Conservation (phyloP, 2,888 invertebrate genomes). For the Troides helena region DNA sequence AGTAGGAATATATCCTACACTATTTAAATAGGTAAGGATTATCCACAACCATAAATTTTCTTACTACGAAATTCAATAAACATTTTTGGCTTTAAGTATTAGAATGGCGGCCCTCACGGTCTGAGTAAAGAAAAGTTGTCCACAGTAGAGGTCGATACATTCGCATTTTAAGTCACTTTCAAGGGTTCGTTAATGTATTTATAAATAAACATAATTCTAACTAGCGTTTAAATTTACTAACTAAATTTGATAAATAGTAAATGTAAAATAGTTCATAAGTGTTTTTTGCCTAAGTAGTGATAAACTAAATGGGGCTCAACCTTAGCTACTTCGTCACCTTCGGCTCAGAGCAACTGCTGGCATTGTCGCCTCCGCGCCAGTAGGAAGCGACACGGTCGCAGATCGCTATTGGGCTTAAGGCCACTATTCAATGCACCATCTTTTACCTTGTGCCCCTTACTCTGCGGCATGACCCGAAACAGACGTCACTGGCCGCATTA, state of each 20-base stretch:
- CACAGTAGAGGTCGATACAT: constrained; percentile 54
- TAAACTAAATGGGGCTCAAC: constrained; percentile 55
- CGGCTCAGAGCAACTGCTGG: constrained; percentile 62
- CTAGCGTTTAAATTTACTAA: not conserved
- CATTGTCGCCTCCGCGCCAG: constrained; percentile 76
- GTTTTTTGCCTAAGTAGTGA: not conserved
- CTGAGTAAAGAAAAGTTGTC: constrained; percentile 55
- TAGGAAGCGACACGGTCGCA: constrained; percentile 76
- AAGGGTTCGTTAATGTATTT: constrained; percentile 43
- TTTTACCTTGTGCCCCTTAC: constrained; percentile 80
- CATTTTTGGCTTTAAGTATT: constrained; percentile 37
- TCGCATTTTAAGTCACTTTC: constrained; percentile 49
- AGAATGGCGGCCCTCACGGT: constrained; percentile 50
- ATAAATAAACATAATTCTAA: constrained; percentile 8
- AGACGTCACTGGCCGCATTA: constrained; percentile 41
- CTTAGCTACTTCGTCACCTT: constrained; percentile 71
- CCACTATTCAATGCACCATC: constrained; percentile 79
- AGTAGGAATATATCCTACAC: constrained; percentile 3
- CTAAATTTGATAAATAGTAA: not conserved
- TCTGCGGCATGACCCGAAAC: constrained; percentile 71
- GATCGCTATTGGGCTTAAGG: constrained; percentile 80
- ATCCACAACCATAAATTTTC: constrained; percentile 16
- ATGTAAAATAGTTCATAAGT: not conserved
- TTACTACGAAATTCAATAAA: constrained; percentile 10
- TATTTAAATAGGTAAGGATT: constrained; percentile 10